Percentiles rank a stretch among this genome's conserved stretches.
Evolutionary conservation across 1,140 invertebrate genomes (phyloP).

Genomic region (Paraescarpia echinospica): DNA sequence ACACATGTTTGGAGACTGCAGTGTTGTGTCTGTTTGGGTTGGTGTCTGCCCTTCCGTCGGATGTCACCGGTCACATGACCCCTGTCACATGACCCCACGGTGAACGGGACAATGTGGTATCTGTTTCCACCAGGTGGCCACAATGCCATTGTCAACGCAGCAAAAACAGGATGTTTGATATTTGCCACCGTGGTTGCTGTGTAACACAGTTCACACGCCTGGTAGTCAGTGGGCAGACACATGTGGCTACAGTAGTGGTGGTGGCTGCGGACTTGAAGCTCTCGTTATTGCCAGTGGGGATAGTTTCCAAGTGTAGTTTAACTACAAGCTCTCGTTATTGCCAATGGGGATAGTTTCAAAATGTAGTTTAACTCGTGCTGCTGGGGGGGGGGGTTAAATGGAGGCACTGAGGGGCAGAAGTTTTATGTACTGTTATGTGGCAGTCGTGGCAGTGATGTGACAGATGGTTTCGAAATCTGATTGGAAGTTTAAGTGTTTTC

Average conservation of each 20-base stretch:
- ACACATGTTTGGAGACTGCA: too few species aligned
- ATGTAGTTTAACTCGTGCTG: not conserved
- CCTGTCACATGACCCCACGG: not conserved
- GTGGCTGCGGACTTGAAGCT: not conserved
- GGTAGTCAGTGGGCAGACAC: not conserved
- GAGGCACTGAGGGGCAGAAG: not conserved
- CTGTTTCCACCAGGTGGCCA: not conserved
- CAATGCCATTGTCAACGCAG: not conserved
- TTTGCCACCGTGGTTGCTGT: not conserved
- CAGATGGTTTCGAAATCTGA: not conserved
- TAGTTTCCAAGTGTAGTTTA: too few species aligned
- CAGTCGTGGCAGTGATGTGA: not conserved
- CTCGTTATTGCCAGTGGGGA: too few species aligned
- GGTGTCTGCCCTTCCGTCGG: not conserved
- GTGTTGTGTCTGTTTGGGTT: too few species aligned
- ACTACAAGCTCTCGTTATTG: not conserved
- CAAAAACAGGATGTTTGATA: not conserved
- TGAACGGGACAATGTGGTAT: not conserved
- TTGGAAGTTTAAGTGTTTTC: not conserved
- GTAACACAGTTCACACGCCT: not conserved
- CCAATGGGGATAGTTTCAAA: not conserved
- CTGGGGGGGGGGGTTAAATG: not conserved
- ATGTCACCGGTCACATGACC: not conserved
- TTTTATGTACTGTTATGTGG: not conserved
- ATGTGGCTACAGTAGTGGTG: not conserved